Percentiles rank a stretch among this genome's conserved stretches.
These are phyloP conservation scores for Limnothrissa miodon DNA, from an alignment of 2,113 vertebrate genomes.

Conservation along the genomic window DNA sequence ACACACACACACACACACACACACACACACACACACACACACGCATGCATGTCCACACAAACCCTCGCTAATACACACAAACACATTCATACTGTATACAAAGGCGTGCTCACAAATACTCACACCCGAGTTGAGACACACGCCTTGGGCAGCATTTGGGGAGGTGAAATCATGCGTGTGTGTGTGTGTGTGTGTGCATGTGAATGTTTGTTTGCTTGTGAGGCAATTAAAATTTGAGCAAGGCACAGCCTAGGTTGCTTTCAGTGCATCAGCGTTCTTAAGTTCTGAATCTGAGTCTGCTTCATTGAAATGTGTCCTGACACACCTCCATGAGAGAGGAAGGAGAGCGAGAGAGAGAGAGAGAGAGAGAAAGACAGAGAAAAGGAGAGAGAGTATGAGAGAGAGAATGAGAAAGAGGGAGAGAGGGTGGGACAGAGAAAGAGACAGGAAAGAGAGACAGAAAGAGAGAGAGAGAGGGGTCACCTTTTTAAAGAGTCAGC, in stretches of 20 bases:
- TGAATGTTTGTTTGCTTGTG: constrained; percentile 70
- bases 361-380: background rate
- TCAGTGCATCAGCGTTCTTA: constrained; percentile 34
- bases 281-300: constrained; percentile 53
- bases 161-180: constrained; percentile 62
- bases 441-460: background rate
- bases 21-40: background rate
- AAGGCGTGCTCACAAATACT: background rate
- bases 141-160: constrained; percentile 68
- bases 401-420: background rate
- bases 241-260: background rate
- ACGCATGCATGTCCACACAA: background rate
- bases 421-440: background rate
- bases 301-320: constrained; percentile 71
- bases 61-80: background rate
- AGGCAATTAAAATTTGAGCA: constrained; percentile 74
- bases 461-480: constrained; percentile 50
- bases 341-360: constrained; percentile 41
- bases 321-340: constrained; percentile 57
- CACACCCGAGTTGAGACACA: constrained; percentile 61
- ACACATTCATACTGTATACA: background rate
- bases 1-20: background rate
- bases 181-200: constrained; percentile 19
- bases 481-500: constrained; percentile 55
- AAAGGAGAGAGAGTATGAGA: background rate